These are phyloP conservation scores for Ennomos erosarius DNA, from an alignment of 2,888 invertebrate genomes.

Conservation along the genomic window DNA sequence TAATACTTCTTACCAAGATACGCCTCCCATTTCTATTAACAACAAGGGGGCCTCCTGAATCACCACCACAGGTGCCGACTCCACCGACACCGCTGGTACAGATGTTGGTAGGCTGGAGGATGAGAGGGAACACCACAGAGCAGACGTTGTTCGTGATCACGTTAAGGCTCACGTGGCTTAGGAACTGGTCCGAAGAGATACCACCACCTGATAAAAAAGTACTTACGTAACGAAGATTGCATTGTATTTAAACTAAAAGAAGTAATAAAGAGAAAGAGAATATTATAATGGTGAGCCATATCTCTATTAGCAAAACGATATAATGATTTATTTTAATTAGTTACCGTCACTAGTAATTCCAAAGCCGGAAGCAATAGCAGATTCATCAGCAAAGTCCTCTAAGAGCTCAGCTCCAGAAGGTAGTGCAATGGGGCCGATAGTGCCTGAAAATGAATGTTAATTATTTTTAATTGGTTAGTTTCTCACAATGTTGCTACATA, in stretches of 20 bases:
- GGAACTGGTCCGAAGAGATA: constrained; percentile 39
- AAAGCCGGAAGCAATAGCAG: constrained; percentile 62
- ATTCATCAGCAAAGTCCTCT: constrained; percentile 47
- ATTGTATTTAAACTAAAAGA: too few relatives aligned
- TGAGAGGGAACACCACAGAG: constrained; percentile 44
- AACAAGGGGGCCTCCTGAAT: constrained; percentile 69
- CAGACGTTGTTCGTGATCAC: constrained; percentile 57
- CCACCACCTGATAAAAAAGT: constrained; percentile 35
- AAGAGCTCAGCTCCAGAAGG: constrained; percentile 48
- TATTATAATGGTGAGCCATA: too few relatives aligned
- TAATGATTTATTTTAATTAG: too few relatives aligned
- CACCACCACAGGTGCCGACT: constrained; percentile 56
- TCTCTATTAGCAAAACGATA: too few relatives aligned
- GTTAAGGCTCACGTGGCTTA: constrained; percentile 49
- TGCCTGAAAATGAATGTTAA: constrained; percentile 33
- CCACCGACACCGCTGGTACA: constrained; percentile 57
- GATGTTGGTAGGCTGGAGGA: constrained; percentile 55
- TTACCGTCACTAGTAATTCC: constrained; percentile 54
- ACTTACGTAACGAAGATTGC: too few relatives aligned
- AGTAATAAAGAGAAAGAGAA: background rate
- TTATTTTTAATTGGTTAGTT: too few relatives aligned
- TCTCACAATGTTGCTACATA: too few relatives aligned
- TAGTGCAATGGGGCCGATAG: constrained; percentile 48
- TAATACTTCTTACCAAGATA: constrained; percentile 51
- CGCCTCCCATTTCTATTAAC: constrained; percentile 42